Conservation (phyloP, 2,888 invertebrate genomes). For the Polylopha cassiicola region DNA sequence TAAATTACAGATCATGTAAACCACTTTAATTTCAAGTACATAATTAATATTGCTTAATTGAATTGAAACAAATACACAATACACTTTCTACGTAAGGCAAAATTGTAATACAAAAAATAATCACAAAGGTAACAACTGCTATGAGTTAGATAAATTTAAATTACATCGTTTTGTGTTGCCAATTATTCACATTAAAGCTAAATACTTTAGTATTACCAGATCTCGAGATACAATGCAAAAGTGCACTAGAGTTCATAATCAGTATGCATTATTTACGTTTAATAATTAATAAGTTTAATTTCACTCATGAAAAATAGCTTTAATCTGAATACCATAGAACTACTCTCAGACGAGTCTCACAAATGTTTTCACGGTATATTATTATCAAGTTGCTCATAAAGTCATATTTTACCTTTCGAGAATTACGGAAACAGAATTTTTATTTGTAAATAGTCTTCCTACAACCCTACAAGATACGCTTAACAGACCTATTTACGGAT, state of each 20-base stretch:
- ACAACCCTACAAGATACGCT: conserved; percentile 34
- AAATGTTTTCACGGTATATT: conserved; percentile 2
- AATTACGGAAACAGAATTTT: conserved; percentile 35
- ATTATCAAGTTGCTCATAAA: no score
- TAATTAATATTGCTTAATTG: conserved; percentile 73
- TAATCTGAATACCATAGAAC: conserved; percentile 21
- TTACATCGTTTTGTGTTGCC: conserved; percentile 3
- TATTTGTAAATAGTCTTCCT: conserved; percentile 31
- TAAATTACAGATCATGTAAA: conserved; percentile 47
- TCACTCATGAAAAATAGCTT: conserved; percentile 18
- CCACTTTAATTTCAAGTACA: conserved; percentile 66
- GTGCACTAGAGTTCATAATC: conserved; percentile 10
- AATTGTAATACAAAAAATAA: conserved; percentile 20
- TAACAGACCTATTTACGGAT: conserved; percentile 33
- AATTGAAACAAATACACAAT: conserved; percentile 69
- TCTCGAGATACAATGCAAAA: conserved; percentile 10
- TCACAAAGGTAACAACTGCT: conserved; percentile 15
- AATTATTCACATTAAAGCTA: conserved; percentile 35
- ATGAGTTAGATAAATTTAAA: conserved; percentile 12
- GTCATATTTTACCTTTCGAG: conserved; percentile 30
- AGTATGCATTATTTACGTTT: conserved; percentile 10
- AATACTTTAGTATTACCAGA: conserved; percentile 15
- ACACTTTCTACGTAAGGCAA: conserved; percentile 53
- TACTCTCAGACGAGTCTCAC: conserved; percentile 2
- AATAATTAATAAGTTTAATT: conserved; percentile 10